phyloP scores from a whole-genome alignment of 2,888 invertebrate genomes.

The Tetragonisca angustula region DNA sequence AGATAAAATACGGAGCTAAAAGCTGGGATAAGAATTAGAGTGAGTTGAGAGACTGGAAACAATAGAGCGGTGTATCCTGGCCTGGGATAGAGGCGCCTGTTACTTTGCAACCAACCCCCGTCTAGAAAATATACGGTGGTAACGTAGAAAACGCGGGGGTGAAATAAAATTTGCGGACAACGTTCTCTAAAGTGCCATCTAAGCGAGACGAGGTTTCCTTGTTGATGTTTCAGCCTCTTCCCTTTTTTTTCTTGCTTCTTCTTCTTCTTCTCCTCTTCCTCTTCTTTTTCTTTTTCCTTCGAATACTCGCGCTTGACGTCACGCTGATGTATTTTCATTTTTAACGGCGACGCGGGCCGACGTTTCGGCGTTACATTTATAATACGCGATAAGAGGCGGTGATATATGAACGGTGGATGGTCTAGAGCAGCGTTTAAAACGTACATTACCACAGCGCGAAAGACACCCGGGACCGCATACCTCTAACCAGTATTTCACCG shows the following conservation, averaged over 20 bases:
- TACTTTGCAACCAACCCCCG: not conserved
- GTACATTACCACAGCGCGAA: not conserved
- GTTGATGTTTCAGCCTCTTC: not conserved
- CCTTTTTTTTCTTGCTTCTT: no score
- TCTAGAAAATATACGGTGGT: not conserved
- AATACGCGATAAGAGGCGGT: slow-evolving; percentile 1
- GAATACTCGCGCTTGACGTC: not conserved
- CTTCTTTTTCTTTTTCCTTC: not conserved
- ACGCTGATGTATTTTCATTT: slow-evolving; percentile 6
- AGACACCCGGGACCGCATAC: not conserved
- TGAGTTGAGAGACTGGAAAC: not conserved
- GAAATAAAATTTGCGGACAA: slow-evolving; percentile 7
- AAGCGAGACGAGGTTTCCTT: not conserved
- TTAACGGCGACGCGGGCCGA: not conserved
- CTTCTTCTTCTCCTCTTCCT: no score
- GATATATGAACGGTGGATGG: not conserved
- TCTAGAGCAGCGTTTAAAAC: not conserved
- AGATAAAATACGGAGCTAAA: not conserved
- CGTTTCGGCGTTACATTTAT: not conserved
- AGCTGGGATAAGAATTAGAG: not conserved
- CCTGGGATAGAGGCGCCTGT: not conserved
- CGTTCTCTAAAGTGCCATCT: slow-evolving; percentile 1
- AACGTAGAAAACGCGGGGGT: not conserved
- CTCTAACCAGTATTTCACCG: not conserved
- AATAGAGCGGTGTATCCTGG: not conserved